Evolutionary conservation across 1,140 invertebrate genomes (phyloP), one percentile per base, ranked within the genome.

Genomic region (Hycleus phaleratus): DNA sequence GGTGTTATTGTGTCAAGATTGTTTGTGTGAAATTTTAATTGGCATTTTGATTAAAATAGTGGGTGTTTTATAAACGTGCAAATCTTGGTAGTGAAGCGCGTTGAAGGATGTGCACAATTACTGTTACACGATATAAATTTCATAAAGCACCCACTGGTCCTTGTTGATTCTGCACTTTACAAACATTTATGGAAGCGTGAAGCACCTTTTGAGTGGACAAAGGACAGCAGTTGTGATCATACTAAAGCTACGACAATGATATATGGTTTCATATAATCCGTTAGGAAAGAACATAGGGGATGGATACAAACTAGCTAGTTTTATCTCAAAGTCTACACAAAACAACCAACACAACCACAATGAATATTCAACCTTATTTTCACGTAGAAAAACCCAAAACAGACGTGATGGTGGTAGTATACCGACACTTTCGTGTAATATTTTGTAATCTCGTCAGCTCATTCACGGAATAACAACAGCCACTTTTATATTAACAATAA

Each of bases 81-180:
- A 11, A 12, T 42, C 11, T 11, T 42, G 40, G 11, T 11, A 24
- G 9, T 24, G n/a, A 6, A 44, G 5, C 53, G 10, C 45, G 25
- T 24, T 40, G 18, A 46, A 50, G 42, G 46, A 46, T 54, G 43
- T 59, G 50, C 62, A 51, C 57, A 59, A 56, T 61, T 56, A 59
- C 53, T 46, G 46, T 47, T 40, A 56, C 51, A 60, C 49, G 56
- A 57, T 56, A 59, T 56, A 59, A 58, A 58, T 54, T 59, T 59
- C 50, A 62, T 45, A 53, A 40, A 49, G 46, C 24, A 51, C 32
- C 40, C 38, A 32, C 42, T 38, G 49, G 43, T 38, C 51, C 45
- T 45, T 51, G 60, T 61, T 63, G 59, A 63, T 63, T 63, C 44
- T 60, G 59, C 61, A 60, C 50, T 57, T 62, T 62, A 51, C 50